Conservation (phyloP, 2,113 vertebrate species). For the Tetraodon nigroviridis region DNA sequence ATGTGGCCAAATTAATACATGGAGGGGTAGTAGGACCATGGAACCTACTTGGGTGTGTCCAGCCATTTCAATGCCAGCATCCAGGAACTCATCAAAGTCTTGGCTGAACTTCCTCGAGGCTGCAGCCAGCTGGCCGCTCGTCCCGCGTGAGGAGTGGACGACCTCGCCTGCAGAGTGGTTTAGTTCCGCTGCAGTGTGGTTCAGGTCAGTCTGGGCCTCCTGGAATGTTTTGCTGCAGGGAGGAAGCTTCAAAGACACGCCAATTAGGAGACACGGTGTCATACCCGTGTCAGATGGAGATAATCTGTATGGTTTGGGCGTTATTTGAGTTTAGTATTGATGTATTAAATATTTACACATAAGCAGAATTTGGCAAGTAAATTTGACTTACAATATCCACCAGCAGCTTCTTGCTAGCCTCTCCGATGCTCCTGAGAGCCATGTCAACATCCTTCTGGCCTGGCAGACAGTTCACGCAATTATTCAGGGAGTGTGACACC, state of each 20-base stretch:
- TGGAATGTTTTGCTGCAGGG: constrained; percentile 93
- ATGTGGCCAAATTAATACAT: background rate
- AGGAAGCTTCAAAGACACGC: constrained; percentile 78
- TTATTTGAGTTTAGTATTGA: background rate
- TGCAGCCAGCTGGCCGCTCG: constrained; percentile 88
- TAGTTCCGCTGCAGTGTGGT: constrained; percentile 94
- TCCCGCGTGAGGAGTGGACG: constrained; percentile 91
- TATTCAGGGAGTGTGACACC: constrained; percentile 96
- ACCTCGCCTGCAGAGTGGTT: constrained; percentile 98
- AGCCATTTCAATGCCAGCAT: constrained; percentile 98
- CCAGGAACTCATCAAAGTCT: constrained; percentile 97
- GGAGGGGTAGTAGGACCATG: constrained; percentile 9
- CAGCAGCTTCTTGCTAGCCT: constrained; percentile 96
- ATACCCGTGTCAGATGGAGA: background rate
- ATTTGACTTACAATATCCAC: constrained; percentile 86
- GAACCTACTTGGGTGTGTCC: constrained; percentile 90
- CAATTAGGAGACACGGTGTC: constrained; percentile 12
- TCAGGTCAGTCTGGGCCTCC: constrained; percentile 94
- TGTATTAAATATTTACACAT: background rate
- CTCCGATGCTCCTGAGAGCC: constrained; percentile 95
- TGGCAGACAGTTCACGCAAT: constrained; percentile 97
- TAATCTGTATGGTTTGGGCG: background rate
- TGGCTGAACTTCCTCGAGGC: constrained; percentile 97
- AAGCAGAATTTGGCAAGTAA: background rate
- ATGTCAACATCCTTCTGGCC: constrained; percentile 99